phyloP scores from a whole-genome alignment of 2,888 invertebrate species.

The Hirtodrosophila cameraria region DNA sequence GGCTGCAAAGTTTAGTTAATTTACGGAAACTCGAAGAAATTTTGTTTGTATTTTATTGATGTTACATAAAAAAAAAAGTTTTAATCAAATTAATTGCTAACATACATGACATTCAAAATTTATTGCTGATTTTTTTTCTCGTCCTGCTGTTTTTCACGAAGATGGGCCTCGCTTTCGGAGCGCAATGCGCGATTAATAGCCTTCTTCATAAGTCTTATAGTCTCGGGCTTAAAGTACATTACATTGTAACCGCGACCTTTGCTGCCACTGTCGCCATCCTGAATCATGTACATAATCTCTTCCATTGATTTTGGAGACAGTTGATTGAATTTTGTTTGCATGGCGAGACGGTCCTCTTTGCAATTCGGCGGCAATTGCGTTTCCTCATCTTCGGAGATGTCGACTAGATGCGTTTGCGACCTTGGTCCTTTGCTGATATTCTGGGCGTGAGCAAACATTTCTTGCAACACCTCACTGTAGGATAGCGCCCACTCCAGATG shows the following conservation, averaged over 20 bases:
- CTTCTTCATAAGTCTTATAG: background rate
- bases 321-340: slow-evolving; percentile 1
- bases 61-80: too few relatives aligned
- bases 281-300: slow-evolving; percentile 10
- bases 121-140: background rate
- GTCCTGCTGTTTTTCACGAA: background rate
- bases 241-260: background rate
- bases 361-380: background rate
- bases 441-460: background rate
- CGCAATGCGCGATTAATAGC: background rate
- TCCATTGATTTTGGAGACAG: background rate
- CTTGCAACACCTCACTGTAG: background rate
- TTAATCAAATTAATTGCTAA: too few relatives aligned
- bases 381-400: slow-evolving; percentile 7
- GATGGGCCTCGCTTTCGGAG: background rate
- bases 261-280: slow-evolving; percentile 5
- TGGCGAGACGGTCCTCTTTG: background rate
- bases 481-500: background rate
- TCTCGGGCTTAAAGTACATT: background rate
- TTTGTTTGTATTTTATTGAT: too few relatives aligned
- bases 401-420: background rate
- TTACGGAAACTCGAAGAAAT: too few relatives aligned
- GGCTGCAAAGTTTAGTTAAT: too few relatives aligned
- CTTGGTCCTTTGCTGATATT: background rate
- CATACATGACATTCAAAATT: background rate